Percentiles rank a stretch among this genome's conserved stretches.
Evolutionary conservation across 2,888 invertebrate genomes (phyloP).

Genomic region (Xylocampa areola): DNA sequence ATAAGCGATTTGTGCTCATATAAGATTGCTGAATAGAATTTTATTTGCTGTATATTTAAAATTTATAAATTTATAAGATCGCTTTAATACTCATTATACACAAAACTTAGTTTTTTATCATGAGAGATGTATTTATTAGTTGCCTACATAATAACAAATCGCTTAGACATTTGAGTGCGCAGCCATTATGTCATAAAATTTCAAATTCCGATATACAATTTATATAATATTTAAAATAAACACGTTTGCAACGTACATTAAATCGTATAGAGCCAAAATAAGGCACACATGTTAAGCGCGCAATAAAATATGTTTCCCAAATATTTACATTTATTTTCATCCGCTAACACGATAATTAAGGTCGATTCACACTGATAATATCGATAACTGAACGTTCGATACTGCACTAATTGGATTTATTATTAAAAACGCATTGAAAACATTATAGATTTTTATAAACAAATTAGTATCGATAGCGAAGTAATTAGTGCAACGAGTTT

Average conservation of each 20-base stretch:
- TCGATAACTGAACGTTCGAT: conserved; percentile 63
- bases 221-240: conserved; percentile 26
- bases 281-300: conserved; percentile 5
- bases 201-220: conserved; percentile 16
- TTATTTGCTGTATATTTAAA: no score
- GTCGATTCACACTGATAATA: conserved; percentile 64
- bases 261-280: conserved; percentile 17
- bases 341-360: conserved; percentile 60
- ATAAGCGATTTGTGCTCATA: no score
- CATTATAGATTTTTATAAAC: conserved; percentile 67
- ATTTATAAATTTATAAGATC: no score
- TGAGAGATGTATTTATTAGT: conserved; percentile 37
- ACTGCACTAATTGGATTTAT: conserved; percentile 70
- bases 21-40: no score
- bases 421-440: conserved; percentile 76
- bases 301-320: conserved; percentile 56
- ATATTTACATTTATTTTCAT: conserved; percentile 62
- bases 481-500: conserved; percentile 53
- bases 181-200: conserved; percentile 38
- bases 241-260: conserved; percentile 6
- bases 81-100: conserved; percentile 15
- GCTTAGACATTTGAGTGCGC: conserved; percentile 26
- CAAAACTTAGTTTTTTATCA: conserved; percentile 33
- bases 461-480: conserved; percentile 62
- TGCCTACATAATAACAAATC: conserved; percentile 40